Base-by-base conservation (phyloP, 92 coral and sea anemone genomes). In the Zoanthus sociatus region DNA sequence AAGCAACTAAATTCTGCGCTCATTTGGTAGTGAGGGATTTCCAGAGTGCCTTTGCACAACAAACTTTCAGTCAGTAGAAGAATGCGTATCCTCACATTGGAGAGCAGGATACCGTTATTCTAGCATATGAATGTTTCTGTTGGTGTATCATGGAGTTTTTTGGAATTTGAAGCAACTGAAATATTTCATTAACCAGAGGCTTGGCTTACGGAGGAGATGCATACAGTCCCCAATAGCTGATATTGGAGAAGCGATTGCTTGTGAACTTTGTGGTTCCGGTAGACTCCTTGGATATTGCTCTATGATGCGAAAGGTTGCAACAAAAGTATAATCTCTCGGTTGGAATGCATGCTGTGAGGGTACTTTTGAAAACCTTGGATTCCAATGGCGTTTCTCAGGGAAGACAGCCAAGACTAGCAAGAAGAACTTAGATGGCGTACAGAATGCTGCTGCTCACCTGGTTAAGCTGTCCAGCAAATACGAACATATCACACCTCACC, bases 41-140 rank as follows among this genome's bases (percentile, higher is more conserved):
- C 88, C 88, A 60, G 88, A 85, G 56, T 85, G 88, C 83, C 82
- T 85, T 54, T 84, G 88, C 88, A 53, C 88, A 54, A 72, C n/a
- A 30, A 72, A 31, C 69, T 84, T 84, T 73, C 15, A 84, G 5
- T 60, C 67, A 60, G 67, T 60, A 20, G 88, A 73, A 75, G 82
- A 84, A 84, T 85, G 83, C 51, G 82, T 75, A 63, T 44, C 73
- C 21, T 74, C 88, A 7, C 75, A 85, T 18, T 85, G 89, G 89
- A 86, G 48, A 77, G 89, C 63, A 2, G 63, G 63, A 55, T 55
- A 55, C 63, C 63, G 63, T 55, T 55, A 55, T 55, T 55, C 63
- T 5, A 55, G 15, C 11, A 55, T 55, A 55, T 3, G 6, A 55
- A 55, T 55, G 63, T 55, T 55, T 55, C 63, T 55, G 6, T 55